Evolutionary conservation across 1,140 invertebrate species (phyloP), one percentile per base, ranked within the genome.

Genomic region (Atopsyche davidsoni): DNA sequence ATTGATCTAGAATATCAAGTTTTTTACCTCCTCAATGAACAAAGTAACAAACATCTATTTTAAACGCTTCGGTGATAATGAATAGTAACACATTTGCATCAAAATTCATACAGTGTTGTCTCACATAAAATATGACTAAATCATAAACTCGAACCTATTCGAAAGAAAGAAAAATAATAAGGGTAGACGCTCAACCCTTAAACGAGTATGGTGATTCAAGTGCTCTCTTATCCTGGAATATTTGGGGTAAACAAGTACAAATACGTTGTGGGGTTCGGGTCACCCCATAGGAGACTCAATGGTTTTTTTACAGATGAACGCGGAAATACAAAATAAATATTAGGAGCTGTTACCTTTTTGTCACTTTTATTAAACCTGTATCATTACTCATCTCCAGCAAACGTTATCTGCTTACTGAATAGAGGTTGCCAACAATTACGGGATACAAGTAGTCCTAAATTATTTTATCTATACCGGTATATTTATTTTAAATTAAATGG

Each of bases 201-300:
- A 43, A 31, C 3, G 13, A 13, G 44, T 56, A 47, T 41, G 42
- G 38, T 48, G 16, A 38, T 49, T 36, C 28, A 48, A 54, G 35
- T 50, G 36, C 53, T 28, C 23, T 34, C 32, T 22, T 35, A 57
- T 52, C 44, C 9, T 41, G 18, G 36, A 42, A 44, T 52, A 57
- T 57, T 51, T 57, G 50, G 55, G 55, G 50, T 51, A 57, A 57
- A 57, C 55, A 57, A 48, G 48, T 45, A 57, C 55, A 57, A 57
- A 57, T 48, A 56, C 48, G 48, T 24, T 32, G 46, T 43, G 49
- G 49, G 48, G 53, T 56, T 32, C 41, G 19, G 22, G 35, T 42
- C 52, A 49, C 52, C 52, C 52, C 52, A 41, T 41, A 14, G 49
- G 35, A 55, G 21, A 49, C 53, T 57, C 50, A 52, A 57, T 57